phyloP scores from a whole-genome alignment of 2,113 vertebrate species.

The Dryoscopus gambensis region DNA sequence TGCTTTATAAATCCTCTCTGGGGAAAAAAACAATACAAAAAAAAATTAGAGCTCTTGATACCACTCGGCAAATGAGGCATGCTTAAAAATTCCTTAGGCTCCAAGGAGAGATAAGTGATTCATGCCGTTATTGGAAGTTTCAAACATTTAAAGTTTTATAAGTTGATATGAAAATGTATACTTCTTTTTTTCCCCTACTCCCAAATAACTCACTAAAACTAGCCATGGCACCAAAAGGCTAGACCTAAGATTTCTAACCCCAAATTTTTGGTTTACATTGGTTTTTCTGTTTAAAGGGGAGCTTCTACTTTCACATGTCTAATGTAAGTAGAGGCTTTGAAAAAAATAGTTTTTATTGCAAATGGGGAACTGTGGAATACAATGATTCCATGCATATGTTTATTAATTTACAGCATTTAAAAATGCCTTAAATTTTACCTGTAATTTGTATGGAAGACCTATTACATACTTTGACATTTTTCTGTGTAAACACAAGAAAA shows the following conservation, averaged over 20 bases:
- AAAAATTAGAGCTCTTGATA: neutral
- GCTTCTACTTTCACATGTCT: neutral
- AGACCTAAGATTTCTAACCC: neutral
- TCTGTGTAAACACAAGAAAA: neutral
- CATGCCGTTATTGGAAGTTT: neutral
- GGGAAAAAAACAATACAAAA: neutral
- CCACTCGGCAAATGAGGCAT: neutral
- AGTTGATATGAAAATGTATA: neutral
- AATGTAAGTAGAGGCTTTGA: neutral
- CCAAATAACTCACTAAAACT: neutral
- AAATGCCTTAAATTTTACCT: neutral
- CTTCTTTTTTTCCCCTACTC: fast-evolving
- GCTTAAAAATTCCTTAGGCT: neutral
- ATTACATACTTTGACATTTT: neutral
- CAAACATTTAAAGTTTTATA: neutral
- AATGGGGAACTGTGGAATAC: neutral
- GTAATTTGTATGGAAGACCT: neutral
- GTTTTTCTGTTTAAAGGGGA: neutral
- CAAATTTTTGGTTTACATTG: neutral
- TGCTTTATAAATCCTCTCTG: constrained; percentile 12
- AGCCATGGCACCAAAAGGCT: neutral
- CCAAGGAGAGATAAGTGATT: neutral
- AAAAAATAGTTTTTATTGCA: neutral
- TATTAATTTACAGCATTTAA: neutral
- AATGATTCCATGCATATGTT: neutral